Evolutionary conservation across 2,113 vertebrate species (phyloP), one percentile per base, ranked within the genome.

Genomic region (Amazona vittata): DNA sequence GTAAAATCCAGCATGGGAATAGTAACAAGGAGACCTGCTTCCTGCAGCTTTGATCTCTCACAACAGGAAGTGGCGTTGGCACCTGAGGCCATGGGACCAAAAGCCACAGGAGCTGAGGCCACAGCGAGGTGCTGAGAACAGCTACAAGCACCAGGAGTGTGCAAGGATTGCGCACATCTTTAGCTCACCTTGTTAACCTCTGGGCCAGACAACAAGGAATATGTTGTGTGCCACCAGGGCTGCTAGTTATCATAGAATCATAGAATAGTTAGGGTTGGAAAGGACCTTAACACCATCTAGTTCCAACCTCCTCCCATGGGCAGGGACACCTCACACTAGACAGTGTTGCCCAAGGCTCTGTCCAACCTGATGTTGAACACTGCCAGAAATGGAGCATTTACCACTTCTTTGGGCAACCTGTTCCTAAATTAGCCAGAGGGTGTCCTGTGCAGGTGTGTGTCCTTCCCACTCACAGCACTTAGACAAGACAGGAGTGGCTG

Each of bases 1-100:
- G 12, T 33, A 73, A 86, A 68, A 55, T 19, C 49, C 63, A 33
- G 12, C 6, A 0, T 6, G 33, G 64, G 50, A 43, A 35, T 26
- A 25, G 29, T 39, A 16, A 26, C 11, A 18, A 19, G 43, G 46
- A 53, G 37, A 29, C 24, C 31, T 44, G 18, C 16, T 28, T 55
- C 31, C 35, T n/a, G 33, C 26, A 50, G 5, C 29, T 43, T 20
- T 26, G 37, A 7, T 46, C 7, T 68, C 52, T 64, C 78, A 57
- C 41, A 44, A 25, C 25, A 90, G 92, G 55, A 76, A 60, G 70
- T 64, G 69, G 33, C 43, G 59, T 57, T 79, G 78, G 31, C 39
- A 57, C 12, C 13, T 0, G 3, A 15, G 47, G 39, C 49, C 68
- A 10, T 0, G 2, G 33, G 24, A 80, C 59, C 44, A 53, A 68